Evolutionary conservation across 2,797 vertebrate genomes (phyloP).

Genomic region (Remorina albescens): DNA sequence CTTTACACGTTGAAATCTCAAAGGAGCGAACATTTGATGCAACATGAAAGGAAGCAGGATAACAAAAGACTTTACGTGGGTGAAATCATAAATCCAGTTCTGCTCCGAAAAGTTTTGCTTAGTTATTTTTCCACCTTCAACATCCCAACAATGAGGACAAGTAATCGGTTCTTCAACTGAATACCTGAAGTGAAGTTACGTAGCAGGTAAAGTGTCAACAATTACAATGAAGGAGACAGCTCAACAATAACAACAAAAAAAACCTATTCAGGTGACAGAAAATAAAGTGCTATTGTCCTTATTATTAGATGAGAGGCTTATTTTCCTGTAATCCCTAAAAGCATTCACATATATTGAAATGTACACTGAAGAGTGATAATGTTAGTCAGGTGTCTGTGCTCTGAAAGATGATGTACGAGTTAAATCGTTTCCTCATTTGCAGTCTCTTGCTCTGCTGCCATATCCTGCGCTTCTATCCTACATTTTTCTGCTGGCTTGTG

Average conservation of each 20-base stretch:
- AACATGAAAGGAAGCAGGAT: conserved; percentile 41
- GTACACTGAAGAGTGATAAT: conserved; percentile 16
- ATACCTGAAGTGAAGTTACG: conserved; percentile 18
- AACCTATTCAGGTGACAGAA: conserved; percentile 34
- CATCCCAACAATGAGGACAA: conserved; percentile 28
- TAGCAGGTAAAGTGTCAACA: conserved; percentile 12
- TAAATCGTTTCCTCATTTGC: not conserved
- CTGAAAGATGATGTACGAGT: conserved; percentile 11
- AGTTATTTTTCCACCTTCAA: not conserved
- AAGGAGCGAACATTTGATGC: conserved; percentile 43
- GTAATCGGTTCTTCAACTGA: not conserved
- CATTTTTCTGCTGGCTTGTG: not conserved
- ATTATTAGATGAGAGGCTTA: conserved; percentile 36
- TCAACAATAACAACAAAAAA: no score
- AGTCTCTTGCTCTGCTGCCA: not conserved
- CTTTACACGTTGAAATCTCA: conserved; percentile 42
- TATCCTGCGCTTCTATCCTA: conserved; percentile 1
- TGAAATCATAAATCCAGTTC: conserved; percentile 57
- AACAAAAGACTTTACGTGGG: conserved; percentile 34
- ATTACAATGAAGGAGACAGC: conserved; percentile 28
- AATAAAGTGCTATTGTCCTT: conserved; percentile 59
- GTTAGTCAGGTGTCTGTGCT: conserved; percentile 8
- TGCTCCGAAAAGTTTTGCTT: no score
- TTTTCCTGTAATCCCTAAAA: conserved; percentile 46
- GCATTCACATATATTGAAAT: conserved; percentile 40